Base-by-base conservation (phyloP, 1,140 invertebrate genomes). In the Drosophila leontia region DNA sequence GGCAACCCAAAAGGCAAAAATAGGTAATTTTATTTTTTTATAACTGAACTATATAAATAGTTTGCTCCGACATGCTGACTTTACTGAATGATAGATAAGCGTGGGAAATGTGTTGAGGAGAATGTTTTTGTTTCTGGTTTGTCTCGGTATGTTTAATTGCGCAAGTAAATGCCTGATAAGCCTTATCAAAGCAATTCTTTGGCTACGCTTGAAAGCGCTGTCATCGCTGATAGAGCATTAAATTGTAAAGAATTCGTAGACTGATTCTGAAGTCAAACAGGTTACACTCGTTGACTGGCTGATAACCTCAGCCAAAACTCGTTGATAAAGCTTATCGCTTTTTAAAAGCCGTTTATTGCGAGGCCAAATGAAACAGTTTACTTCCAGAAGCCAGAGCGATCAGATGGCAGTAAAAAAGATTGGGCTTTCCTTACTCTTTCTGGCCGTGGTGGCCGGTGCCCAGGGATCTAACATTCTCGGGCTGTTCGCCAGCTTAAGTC, bases 21-120 rank as follows among this genome's bases (percentile, higher is more conserved):
- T 29, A 0, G 15, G 9, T 94, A 0, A 96, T 97, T 75, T 95
- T 97, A 19, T 95, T 95, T 3, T 95, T 19, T 1, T 13, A 12
- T 96, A 76, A 95, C 95, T 26, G 96, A 35, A 35, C 96, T 6
- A 37, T 17, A 23, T 39, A 47, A 17, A 19, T 41, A 32, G 32
- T 19, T 45, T 35, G 53, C 42, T 3, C 3, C 4, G 5, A 9
- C 34, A 37, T n/a, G 35, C 13, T 39, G 19, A 32, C 35, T 59
- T 3, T n/a, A n/a, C 32, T 6, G 3, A 42, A 13, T 19, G 3
- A 32, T n/a, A n/a, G n/a, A n/a, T 65, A 65, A 58, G 63, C 55
- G 63, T 67, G 63, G 55, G 63, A 67, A 67, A 17, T 64, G 8
- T 45, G 15, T 60, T n/a, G n/a, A 8, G 23, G 5, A 19, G 13